phyloP scores from a whole-genome alignment of 2,797 vertebrate genomes.

The Denticeps clupeoides region DNA sequence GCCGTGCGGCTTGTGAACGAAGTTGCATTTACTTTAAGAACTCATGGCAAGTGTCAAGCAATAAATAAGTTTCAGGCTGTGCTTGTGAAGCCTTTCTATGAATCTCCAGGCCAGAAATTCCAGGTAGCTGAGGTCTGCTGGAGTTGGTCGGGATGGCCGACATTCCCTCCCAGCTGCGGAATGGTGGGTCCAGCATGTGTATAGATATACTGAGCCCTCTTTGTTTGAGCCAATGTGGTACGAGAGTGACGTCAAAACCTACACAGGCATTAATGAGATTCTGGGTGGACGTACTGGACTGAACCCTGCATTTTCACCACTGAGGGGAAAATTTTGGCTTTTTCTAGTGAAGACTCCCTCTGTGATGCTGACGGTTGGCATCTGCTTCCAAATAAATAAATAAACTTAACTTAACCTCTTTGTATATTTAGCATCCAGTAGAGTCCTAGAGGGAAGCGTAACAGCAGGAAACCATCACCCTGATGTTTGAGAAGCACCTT shows the following conservation, averaged over 20 bases:
- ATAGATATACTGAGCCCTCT: slow-evolving; percentile 44
- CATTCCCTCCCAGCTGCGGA: slow-evolving; percentile 6
- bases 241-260: slow-evolving; percentile 31
- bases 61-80: no score
- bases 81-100: no score
- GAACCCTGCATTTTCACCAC: slow-evolving; percentile 25
- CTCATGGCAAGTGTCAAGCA: no score
- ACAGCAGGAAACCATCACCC: no score
- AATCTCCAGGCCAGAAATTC: no score
- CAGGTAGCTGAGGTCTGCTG: not conserved
- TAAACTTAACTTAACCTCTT: not conserved
- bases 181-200: slow-evolving; percentile 22
- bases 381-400: slow-evolving; percentile 13
- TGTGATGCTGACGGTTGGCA: slow-evolving; percentile 5
- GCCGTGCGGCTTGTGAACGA: no score
- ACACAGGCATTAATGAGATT: slow-evolving; percentile 17
- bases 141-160: slow-evolving; percentile 3
- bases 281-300: slow-evolving; percentile 24
- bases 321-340: slow-evolving; percentile 25
- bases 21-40: no score
- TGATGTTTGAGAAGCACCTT: no score
- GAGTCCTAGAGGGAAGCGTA: no score
- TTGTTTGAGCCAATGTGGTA: slow-evolving; percentile 42
- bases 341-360: slow-evolving; percentile 27
- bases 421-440: no score